Percentiles rank a stretch among this genome's conserved stretches.
These are phyloP conservation scores for Anagrus nilaparvatae DNA, from an alignment of 1,140 invertebrate genomes.

Conservation along the genomic window DNA sequence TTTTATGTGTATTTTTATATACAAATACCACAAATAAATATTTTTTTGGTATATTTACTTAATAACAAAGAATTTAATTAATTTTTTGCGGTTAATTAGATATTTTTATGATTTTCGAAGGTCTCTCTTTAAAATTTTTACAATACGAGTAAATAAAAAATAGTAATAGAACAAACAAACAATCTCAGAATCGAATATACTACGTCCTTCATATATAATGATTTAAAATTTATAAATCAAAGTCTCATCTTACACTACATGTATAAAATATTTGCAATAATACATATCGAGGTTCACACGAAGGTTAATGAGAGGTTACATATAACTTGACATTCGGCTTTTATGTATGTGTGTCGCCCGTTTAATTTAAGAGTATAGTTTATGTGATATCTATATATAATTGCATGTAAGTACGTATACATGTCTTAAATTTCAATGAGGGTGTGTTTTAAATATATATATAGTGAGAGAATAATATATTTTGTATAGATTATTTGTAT, in stretches of 20 bases:
- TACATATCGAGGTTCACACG: slow-evolving; percentile 26
- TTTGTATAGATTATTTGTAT: too few species aligned
- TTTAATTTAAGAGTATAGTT: slow-evolving; percentile 42
- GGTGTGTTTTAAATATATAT: too few species aligned
- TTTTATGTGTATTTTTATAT: too few species aligned
- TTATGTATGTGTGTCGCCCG: slow-evolving; percentile 34
- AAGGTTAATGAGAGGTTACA: slow-evolving; percentile 42
- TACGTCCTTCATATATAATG: slow-evolving; percentile 11
- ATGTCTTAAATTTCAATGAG: slow-evolving; percentile 29
- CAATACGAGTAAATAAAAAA: too few species aligned
- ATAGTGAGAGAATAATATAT: too few species aligned
- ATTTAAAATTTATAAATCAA: slow-evolving; percentile 28
- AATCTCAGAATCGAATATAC: slow-evolving; percentile 6
- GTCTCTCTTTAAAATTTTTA: too few species aligned
- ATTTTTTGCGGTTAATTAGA: too few species aligned
- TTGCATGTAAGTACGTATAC: neutral
- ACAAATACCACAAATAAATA: too few species aligned
- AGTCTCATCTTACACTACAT: slow-evolving; percentile 22
- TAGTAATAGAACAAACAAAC: slow-evolving; percentile 7
- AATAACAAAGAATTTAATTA: too few species aligned
- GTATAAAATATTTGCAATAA: slow-evolving; percentile 2
- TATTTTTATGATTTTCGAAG: too few species aligned
- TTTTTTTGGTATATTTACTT: too few species aligned
- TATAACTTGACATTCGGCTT: slow-evolving; percentile 37
- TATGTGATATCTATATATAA: too few species aligned